Percentiles rank a stretch among this genome's conserved stretches.
Conservation (phyloP, 2,113 vertebrate species). For the Nyctibius bracteatus region DNA sequence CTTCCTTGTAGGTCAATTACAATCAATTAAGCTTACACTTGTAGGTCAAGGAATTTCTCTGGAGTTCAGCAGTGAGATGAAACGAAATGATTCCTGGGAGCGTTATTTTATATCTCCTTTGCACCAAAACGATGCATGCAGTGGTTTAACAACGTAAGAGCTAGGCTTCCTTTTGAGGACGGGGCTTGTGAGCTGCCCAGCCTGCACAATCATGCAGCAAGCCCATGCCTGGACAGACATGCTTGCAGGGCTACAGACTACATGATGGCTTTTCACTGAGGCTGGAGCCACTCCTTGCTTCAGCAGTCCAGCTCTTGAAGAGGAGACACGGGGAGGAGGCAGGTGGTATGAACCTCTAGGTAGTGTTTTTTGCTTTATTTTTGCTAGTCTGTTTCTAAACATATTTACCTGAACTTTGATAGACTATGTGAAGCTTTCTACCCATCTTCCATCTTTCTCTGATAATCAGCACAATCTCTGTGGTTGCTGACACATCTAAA, state of each 20-base stretch:
- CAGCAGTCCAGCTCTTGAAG: neutral
- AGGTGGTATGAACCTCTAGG: neutral
- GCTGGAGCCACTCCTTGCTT: neutral
- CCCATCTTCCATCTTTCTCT: neutral
- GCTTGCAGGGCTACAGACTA: fast-evolving
- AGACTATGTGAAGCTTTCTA: neutral
- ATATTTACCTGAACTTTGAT: neutral
- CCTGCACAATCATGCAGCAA: neutral
- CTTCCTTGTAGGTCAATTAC: neutral
- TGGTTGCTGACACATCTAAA: neutral
- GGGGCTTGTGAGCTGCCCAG: neutral
- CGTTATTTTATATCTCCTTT: neutral
- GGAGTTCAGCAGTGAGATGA: neutral
- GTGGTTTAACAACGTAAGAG: neutral
- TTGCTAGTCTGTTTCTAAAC: neutral
- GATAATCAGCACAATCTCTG: neutral
- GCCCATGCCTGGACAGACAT: fast-evolving
- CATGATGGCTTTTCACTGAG: neutral
- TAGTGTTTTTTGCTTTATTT: neutral
- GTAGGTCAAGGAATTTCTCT: neutral
- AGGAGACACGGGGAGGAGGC: neutral
- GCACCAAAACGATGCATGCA: fast-evolving
- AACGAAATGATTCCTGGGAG: neutral
- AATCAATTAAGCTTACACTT: neutral
- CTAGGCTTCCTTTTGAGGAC: neutral